Conservation (phyloP, 2,888 invertebrate species). For the Mylabris sibirica region DNA sequence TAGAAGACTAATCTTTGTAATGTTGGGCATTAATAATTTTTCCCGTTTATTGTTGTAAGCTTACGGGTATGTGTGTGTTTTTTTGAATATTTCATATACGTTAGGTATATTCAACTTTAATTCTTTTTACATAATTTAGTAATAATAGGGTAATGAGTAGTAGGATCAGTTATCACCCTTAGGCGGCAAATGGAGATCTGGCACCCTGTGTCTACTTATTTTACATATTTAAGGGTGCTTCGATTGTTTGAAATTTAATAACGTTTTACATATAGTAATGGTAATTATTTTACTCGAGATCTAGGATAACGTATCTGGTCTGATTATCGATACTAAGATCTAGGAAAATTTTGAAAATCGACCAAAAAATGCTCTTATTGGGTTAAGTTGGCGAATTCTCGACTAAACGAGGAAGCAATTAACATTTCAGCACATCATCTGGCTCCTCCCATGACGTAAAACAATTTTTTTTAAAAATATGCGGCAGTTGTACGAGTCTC, state of each 20-base stretch:
- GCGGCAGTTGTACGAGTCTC: neutral
- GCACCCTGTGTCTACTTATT: neutral
- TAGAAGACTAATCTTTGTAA: neutral
- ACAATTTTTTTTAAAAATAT: neutral
- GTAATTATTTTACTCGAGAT: too few species aligned
- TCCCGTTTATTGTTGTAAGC: neutral
- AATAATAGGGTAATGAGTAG: neutral
- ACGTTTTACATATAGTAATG: too few species aligned
- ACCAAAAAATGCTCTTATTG: too few species aligned
- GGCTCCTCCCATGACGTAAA: neutral
- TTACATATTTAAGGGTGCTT: neutral
- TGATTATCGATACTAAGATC: too few species aligned
- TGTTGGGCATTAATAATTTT: neutral
- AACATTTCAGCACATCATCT: constrained; percentile 2
- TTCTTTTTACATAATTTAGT: neutral
- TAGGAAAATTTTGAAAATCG: too few species aligned
- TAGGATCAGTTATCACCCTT: neutral
- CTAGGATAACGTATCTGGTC: too few species aligned
- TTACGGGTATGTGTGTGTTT: neutral
- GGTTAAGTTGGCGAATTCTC: too few species aligned
- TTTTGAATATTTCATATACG: constrained; percentile 4
- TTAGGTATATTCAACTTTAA: neutral
- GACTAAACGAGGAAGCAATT: neutral
- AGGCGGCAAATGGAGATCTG: neutral
- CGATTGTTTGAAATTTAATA: neutral